Evolutionary conservation across 2,113 vertebrate species (phyloP).

Genomic region (Ctenodactylus gundi): DNA sequence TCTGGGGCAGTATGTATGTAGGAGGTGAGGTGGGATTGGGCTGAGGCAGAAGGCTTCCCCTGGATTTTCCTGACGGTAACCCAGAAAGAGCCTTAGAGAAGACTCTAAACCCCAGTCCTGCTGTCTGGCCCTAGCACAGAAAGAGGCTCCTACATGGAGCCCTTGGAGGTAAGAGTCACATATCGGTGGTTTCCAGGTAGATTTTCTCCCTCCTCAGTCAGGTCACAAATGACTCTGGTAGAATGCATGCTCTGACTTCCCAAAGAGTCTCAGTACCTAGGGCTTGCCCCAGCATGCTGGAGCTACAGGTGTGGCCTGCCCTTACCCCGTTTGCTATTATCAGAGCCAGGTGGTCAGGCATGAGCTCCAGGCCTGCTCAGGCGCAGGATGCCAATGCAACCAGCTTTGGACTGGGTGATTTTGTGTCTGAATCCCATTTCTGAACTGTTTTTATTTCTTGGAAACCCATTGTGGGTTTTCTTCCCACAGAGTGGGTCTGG

Average conservation of each 20-base stretch:
- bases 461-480: too few species aligned
- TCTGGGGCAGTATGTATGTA: neutral
- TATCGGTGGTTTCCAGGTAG: neutral
- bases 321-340: too few species aligned
- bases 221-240: neutral
- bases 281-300: neutral
- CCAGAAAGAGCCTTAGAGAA: neutral
- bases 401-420: neutral
- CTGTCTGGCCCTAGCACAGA: neutral
- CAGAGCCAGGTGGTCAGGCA: fast-evolving
- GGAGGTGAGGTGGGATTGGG: neutral
- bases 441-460: too few species aligned
- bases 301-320: fast-evolving
- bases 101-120: neutral
- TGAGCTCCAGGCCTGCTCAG: neutral
- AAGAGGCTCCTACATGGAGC: fast-evolving
- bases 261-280: too few species aligned
- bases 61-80: neutral
- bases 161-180: neutral
- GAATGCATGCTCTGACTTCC: neutral
- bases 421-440: neutral
- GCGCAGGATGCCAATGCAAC: neutral
- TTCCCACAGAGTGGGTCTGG: neutral
- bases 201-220: neutral
- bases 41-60: neutral